phyloP scores from a whole-genome alignment of 2,888 invertebrate genomes.

The Steinernema scapterisci region DNA sequence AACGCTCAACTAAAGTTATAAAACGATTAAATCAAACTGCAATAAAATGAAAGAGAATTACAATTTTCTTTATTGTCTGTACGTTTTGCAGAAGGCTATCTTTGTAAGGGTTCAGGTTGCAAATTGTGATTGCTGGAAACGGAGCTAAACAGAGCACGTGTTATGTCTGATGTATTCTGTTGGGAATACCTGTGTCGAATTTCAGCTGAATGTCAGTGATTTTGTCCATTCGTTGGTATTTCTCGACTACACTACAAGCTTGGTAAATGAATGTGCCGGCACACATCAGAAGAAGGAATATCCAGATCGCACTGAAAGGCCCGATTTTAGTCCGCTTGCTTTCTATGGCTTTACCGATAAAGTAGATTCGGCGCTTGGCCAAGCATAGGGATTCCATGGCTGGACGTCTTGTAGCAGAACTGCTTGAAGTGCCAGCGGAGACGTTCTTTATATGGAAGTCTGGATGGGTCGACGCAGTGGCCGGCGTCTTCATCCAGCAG shows the following conservation, averaged over 20 bases:
- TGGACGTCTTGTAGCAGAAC: slow-evolving; percentile 63
- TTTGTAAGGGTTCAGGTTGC: slow-evolving; percentile 64
- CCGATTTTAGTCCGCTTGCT: neutral
- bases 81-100: slow-evolving; percentile 47
- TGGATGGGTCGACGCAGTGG: slow-evolving; percentile 55
- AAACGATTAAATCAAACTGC: neutral
- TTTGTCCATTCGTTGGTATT: slow-evolving; percentile 60
- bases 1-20: slow-evolving; percentile 43
- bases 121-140: slow-evolving; percentile 64
- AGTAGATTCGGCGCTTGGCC: slow-evolving; percentile 57
- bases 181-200: slow-evolving; percentile 53
- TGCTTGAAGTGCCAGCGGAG: slow-evolving; percentile 59
- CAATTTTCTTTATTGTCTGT: slow-evolving; percentile 41
- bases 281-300: slow-evolving; percentile 51
- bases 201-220: slow-evolving; percentile 64
- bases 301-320: slow-evolving; percentile 52
- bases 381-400: slow-evolving; percentile 63
- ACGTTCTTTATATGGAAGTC: slow-evolving; percentile 55
- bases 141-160: slow-evolving; percentile 50
- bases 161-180: neutral
- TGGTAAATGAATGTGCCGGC: slow-evolving; percentile 56
- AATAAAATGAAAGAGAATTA: slow-evolving; percentile 32
- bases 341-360: slow-evolving; percentile 45
- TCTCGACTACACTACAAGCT: slow-evolving; percentile 56
- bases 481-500: slow-evolving; percentile 58